Conservation (phyloP, 2,797 vertebrate species). For the Sitta carolinensis region DNA sequence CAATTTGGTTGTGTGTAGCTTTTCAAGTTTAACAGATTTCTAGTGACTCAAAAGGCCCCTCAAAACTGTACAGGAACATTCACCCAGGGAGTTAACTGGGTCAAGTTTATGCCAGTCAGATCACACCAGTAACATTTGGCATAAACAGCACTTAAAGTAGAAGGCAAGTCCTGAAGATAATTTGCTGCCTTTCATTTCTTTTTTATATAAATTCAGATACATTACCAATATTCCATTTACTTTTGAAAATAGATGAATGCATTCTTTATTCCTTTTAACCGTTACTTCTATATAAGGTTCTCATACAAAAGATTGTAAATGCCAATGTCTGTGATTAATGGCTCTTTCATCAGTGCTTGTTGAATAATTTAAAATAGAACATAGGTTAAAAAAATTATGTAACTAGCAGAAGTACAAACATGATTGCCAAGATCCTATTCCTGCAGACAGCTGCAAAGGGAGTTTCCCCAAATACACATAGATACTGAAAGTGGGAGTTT, state of each 20-base stretch:
- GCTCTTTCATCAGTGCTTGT: neutral
- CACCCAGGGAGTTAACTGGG: neutral
- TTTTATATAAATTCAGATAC: neutral
- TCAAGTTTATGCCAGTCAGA: neutral
- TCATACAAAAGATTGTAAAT: neutral
- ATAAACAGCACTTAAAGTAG: neutral
- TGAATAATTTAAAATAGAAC: neutral
- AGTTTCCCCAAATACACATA: neutral
- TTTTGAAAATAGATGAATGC: neutral
- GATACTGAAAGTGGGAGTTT: neutral
- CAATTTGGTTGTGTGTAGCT: neutral
- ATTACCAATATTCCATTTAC: neutral
- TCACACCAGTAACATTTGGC: neutral
- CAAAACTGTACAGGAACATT: neutral
- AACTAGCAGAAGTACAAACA: neutral
- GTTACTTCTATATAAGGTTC: neutral
- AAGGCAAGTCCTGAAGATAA: neutral
- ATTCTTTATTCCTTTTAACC: neutral
- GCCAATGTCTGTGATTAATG: neutral
- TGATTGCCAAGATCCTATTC: neutral
- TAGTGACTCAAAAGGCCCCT: neutral
- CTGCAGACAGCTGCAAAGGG: neutral
- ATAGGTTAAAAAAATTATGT: fast-evolving
- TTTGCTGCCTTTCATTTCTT: neutral
- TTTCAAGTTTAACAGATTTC: neutral